Percentiles rank a stretch among this genome's conserved stretches.
Evolutionary conservation across 2,888 invertebrate species (phyloP).

Genomic region (Chrysolina haemoptera): DNA sequence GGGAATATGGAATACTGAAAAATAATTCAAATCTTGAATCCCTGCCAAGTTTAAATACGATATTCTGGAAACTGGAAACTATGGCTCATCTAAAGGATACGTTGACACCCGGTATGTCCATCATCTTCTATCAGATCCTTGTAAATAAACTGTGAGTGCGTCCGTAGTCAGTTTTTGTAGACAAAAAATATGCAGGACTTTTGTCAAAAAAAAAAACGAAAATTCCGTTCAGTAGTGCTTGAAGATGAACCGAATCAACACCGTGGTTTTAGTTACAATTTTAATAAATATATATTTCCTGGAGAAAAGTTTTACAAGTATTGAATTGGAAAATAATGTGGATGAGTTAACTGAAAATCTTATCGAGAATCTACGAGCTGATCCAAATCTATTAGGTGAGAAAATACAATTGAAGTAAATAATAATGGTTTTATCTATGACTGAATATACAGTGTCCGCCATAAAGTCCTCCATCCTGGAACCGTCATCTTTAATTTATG

Average conservation of each 20-base stretch:
- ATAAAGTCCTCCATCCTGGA: too few relatives aligned
- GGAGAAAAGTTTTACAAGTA: not conserved
- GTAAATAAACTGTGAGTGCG: not conserved
- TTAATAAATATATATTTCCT: not conserved
- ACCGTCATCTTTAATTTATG: too few relatives aligned
- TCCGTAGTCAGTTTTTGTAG: not conserved
- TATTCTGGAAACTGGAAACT: too few relatives aligned
- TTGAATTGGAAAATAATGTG: conserved; percentile 34
- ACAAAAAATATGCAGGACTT: conserved; percentile 4
- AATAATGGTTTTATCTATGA: not conserved
- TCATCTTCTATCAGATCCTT: not conserved
- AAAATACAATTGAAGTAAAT: not conserved
- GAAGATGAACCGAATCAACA: conserved; percentile 2
- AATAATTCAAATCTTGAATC: too few relatives aligned
- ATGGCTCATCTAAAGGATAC: too few relatives aligned
- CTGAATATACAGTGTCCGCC: too few relatives aligned
- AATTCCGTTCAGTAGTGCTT: conserved; percentile 5
- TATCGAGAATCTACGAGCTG: conserved; percentile 56
- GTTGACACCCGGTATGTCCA: too few relatives aligned
- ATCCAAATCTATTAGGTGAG: conserved; percentile 55
- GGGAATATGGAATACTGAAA: too few relatives aligned
- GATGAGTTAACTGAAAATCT: conserved; percentile 54
- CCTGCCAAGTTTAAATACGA: too few relatives aligned
- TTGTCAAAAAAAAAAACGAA: not conserved
- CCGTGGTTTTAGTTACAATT: not conserved